phyloP scores from a whole-genome alignment of 2,113 vertebrate genomes.

The Enhydra lutris region DNA sequence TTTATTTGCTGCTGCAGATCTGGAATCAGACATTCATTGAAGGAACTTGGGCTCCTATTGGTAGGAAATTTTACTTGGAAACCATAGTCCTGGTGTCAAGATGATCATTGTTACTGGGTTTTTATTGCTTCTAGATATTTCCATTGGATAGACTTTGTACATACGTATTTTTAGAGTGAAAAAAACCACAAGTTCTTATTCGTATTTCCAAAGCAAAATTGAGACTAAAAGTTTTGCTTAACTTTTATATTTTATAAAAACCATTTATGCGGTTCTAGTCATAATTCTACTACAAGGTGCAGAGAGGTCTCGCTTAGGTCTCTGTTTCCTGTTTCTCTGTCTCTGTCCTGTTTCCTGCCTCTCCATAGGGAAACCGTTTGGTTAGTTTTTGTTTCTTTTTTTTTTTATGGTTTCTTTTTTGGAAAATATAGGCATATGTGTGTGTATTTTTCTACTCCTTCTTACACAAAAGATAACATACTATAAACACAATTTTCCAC shows the following conservation, averaged over 20 bases:
- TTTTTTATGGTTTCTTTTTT: neutral
- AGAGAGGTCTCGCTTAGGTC: neutral
- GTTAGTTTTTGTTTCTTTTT: neutral
- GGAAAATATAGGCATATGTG: neutral
- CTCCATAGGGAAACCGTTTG: neutral
- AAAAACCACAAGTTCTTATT: neutral
- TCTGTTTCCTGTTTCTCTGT: neutral
- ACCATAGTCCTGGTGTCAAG: neutral
- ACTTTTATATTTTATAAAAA: neutral
- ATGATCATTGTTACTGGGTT: neutral
- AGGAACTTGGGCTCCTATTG: neutral
- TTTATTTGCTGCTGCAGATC: neutral
- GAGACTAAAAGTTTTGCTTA: neutral
- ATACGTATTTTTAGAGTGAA: neutral
- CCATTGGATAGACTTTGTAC: neutral
- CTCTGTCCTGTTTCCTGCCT: neutral
- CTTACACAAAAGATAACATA: neutral
- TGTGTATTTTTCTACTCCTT: neutral
- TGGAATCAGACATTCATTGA: neutral
- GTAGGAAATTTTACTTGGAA: neutral
- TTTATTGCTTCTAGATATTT: slow-evolving; percentile 16
- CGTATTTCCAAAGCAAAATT: neutral
- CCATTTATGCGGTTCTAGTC: neutral
- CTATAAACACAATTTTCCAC: neutral
- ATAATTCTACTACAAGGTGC: neutral